Percentiles rank a stretch among this genome's conserved stretches.
Conservation (phyloP, 2,113 vertebrate genomes). For the Anolis carolinensis region DNA sequence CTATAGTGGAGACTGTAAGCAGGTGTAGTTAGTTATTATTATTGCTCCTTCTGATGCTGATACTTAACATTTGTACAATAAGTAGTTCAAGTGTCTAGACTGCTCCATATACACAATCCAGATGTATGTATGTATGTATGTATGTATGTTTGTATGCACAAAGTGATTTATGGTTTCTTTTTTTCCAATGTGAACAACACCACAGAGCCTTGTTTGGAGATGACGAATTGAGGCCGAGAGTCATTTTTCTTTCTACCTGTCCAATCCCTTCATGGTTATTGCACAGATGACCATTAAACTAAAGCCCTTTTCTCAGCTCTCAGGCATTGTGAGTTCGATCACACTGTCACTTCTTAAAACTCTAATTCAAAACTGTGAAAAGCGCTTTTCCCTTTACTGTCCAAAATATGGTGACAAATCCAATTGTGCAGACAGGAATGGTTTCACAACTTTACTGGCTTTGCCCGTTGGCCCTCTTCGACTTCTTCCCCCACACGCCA, state of each 20-base stretch:
- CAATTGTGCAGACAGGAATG: background rate
- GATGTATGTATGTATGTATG: too few relatives aligned
- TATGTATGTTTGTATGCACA: too few relatives aligned
- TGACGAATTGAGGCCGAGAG: too few relatives aligned
- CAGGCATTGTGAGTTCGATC: too few relatives aligned
- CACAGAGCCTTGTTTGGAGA: too few relatives aligned
- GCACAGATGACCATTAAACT: background rate
- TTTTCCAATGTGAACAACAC: too few relatives aligned
- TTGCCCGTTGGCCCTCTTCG: background rate
- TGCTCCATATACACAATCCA: background rate
- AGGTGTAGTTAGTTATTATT: too few relatives aligned
- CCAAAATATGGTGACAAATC: background rate
- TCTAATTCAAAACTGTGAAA: background rate
- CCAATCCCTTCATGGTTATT: background rate
- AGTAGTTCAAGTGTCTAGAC: background rate
- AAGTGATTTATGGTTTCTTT: too few relatives aligned
- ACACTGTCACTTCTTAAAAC: background rate
- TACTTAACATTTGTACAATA: background rate
- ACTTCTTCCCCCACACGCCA: background rate
- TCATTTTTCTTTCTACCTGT: background rate
- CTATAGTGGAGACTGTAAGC: background rate
- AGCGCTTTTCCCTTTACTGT: background rate
- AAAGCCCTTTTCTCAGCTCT: too few relatives aligned
- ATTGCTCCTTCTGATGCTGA: background rate
- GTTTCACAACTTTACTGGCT: conserved; percentile 2